Evolutionary conservation across 2,797 vertebrate genomes (phyloP), one percentile per base, ranked within the genome.

Genomic region (Onychomys torridus): DNA sequence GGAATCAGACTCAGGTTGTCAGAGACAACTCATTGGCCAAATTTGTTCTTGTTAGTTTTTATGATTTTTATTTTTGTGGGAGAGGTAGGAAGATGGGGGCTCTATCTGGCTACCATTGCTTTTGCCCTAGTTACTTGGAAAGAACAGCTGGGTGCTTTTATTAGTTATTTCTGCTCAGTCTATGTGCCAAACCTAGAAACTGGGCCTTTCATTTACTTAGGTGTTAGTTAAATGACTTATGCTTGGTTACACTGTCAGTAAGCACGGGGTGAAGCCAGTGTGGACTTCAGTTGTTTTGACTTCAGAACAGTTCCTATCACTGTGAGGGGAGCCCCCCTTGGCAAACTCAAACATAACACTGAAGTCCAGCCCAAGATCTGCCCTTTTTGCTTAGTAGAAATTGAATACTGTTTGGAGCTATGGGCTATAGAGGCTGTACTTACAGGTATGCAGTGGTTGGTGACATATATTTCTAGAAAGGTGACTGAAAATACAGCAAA

Each of bases 391-490:
- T 43, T 73, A n/a, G 29, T 29, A 32, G 93, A 34, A 96, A 77
- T 37, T 19, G 59, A 59, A 75, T 61, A 4, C 52, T 75, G 19
- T 96, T 95, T 81, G 88, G n/a, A 93, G 37, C 77, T 12, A 32
- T 37, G 84, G 40, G 8, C 84, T 59, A 5, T 89, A 37, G 55
- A 37, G 49, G 46, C 46, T 94, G 89, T 67, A 43, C 59, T 93
- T 96, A 76, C 57, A 79, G 65, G 65, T 37, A 17, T 79, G 32
- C 79, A 92, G 77, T 95, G 90, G 83, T 57, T 95, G 95, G 87
- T 96, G 97, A 93, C 87, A 49, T 87, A 52, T 91, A 25, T 93
- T 93, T 79, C 16, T 61, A 81, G 83, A 91, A 90, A 52, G 69
- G 46, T 82, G 49, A 81, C 49, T 46, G n/a, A 29, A 93, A n/a